Conservation (phyloP, 2,888 invertebrate genomes). For the Clivina fossor region DNA sequence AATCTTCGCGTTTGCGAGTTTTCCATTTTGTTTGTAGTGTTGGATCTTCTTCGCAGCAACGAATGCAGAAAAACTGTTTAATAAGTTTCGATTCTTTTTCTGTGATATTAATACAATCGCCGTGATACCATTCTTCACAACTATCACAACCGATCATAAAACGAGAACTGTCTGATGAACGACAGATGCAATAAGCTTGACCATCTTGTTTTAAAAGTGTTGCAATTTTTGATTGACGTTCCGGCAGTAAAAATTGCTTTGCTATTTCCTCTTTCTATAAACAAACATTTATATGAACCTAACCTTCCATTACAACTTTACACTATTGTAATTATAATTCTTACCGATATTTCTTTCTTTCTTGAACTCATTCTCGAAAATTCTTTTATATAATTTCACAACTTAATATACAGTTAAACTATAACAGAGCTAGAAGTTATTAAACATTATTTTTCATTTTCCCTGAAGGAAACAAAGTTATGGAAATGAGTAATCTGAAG, state of each 20-base stretch:
- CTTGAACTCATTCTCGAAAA: constrained; percentile 26
- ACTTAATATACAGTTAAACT: too few species aligned
- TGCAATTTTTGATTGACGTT: constrained; percentile 87
- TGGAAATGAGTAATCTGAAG: too few species aligned
- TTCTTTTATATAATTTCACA: too few species aligned
- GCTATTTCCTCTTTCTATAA: constrained; percentile 84
- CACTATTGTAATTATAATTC: neutral
- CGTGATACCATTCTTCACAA: constrained; percentile 99
- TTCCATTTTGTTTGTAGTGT: constrained; percentile 64
- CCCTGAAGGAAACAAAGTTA: too few species aligned
- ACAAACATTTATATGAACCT: neutral
- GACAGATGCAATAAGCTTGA: constrained; percentile 92
- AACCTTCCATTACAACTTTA: neutral
- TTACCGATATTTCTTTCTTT: constrained; percentile 28
- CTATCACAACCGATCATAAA: constrained; percentile 99
- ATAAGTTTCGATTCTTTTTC: constrained; percentile 91
- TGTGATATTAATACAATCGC: constrained; percentile 94
- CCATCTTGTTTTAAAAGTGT: constrained; percentile 85
- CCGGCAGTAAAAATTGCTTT: constrained; percentile 84
- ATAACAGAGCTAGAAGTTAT: too few species aligned
- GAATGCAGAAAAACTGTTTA: constrained; percentile 89
- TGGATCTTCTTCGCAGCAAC: constrained; percentile 81
- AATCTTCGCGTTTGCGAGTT: constrained; percentile 47
- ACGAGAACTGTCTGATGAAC: constrained; percentile 88
- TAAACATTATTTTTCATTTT: too few species aligned